Base-by-base conservation (phyloP, 2,888 invertebrate genomes). In the Bombylius major region DNA sequence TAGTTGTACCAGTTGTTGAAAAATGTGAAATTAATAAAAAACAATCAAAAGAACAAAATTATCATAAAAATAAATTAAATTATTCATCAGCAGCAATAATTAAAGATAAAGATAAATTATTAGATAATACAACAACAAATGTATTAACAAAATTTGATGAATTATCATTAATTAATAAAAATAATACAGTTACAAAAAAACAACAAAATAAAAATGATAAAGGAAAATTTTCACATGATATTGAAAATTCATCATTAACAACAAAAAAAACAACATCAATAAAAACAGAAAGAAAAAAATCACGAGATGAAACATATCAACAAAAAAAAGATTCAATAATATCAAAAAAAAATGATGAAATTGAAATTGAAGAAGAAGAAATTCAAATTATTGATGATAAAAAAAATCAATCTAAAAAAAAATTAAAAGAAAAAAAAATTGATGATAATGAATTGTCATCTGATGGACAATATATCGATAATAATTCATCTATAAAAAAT, bases 1-100 rank as follows among this genome's bases (percentile, higher is more conserved):
- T 75, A 44, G 66, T 75, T 50, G 75, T 75, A 3, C 75, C 75
- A 0, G 73, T 75, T 9, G 73, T 75, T 54, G 73, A 70, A 51
- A 72, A 73, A 60, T 67, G 69, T 36, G 13, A 56, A 50, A 34
- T 13, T 13, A 49, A 54, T 5, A 23, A 51, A 34, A 46, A 32
- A 36, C 32, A 39, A 33, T 4, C n/a, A 34, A 33, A 48, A 48
- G 13, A 34, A 33, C 12, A 47, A 42, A 50, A 23, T 23, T 3
- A 23, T 23, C 23, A 23, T 23, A 23, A 23, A 23, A 23, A 54
- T 48, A 53, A 39, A 31, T 13, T 45, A 14, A 50, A 54, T 52
- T n/a, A 14, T 51, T 32, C 55, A 53, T 5, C 34, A 7, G 8
- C 7, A 6, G 34, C 34, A 36, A 36, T 8, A 36, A 36, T 36